phyloP scores from a whole-genome alignment of 2,888 invertebrate species.

The Trichogramma evanescens region DNA sequence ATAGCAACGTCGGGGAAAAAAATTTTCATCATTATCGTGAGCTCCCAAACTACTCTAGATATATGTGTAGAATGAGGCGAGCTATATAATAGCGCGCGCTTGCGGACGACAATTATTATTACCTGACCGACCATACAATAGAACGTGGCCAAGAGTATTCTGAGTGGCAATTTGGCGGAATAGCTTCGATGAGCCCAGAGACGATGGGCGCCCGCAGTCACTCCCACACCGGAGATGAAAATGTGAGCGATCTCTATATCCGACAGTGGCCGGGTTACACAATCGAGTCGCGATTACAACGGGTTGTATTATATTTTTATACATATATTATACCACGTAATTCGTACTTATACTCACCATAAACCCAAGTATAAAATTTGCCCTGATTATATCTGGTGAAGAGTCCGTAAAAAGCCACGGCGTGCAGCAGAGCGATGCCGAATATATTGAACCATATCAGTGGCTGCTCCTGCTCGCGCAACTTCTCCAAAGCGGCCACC shows the following conservation, averaged over 20 bases:
- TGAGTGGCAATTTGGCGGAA: conserved; percentile 66
- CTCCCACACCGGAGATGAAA: conserved; percentile 54
- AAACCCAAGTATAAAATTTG: conserved; percentile 47
- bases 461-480: conserved; percentile 34
- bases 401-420: conserved; percentile 44
- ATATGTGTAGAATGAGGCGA: no score
- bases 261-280: no score
- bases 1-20: no score
- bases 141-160: conserved; percentile 68
- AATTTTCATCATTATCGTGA: background rate
- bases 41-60: no score
- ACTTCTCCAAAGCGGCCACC: conserved; percentile 14
- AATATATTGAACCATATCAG: conserved; percentile 57
- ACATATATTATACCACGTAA: background rate
- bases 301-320: background rate
- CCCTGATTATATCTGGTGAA: conserved; percentile 36
- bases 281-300: no score
- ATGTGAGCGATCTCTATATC: background rate
- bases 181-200: conserved; percentile 89
- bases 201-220: conserved; percentile 87
- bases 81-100: no score
- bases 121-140: conserved; percentile 85
- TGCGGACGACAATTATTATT: conserved; percentile 31
- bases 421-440: conserved; percentile 50
- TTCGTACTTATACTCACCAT: conserved; percentile 50